These are phyloP conservation scores for Megaceryle maxima DNA, from an alignment of 2,113 vertebrate species.

Conservation along the genomic window DNA sequence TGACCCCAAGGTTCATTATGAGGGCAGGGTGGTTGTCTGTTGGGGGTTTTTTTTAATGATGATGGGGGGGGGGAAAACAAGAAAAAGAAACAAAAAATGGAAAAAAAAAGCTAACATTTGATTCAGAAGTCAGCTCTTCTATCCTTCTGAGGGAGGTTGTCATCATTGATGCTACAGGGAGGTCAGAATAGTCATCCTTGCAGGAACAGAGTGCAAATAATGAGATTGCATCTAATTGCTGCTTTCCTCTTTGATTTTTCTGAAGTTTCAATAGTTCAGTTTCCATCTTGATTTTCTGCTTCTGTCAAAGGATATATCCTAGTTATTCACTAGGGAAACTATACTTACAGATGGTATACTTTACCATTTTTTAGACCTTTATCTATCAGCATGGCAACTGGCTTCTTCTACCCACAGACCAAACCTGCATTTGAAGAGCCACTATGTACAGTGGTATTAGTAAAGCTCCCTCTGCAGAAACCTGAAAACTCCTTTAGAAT, in stretches of 20 bases:
- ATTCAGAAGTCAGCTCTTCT: not conserved
- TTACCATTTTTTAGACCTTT: not conserved
- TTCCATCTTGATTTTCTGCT: not conserved
- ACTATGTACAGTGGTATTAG: rapidly evolving
- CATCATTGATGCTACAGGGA: not conserved
- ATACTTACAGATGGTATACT: not conserved
- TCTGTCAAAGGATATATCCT: not conserved
- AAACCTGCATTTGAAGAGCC: not conserved
- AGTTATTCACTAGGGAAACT: not conserved
- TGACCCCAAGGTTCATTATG: not conserved
- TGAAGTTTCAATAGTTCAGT: not conserved
- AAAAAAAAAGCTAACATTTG: not conserved
- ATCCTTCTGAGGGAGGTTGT: not conserved
- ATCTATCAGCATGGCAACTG: not conserved
- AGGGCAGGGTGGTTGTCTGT: not conserved
- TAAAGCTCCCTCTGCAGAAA: not conserved
- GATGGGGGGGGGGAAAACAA: not conserved
- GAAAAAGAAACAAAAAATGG: not conserved
- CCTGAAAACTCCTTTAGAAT: not conserved
- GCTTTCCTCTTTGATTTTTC: not conserved
- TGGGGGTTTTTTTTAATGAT: not conserved
- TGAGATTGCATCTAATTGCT: not conserved
- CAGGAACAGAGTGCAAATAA: not conserved
- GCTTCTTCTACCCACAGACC: not conserved
- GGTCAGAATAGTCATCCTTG: not conserved